Evolutionary conservation across 2,888 invertebrate genomes (phyloP).

Genomic region (Ophion ellenae): DNA sequence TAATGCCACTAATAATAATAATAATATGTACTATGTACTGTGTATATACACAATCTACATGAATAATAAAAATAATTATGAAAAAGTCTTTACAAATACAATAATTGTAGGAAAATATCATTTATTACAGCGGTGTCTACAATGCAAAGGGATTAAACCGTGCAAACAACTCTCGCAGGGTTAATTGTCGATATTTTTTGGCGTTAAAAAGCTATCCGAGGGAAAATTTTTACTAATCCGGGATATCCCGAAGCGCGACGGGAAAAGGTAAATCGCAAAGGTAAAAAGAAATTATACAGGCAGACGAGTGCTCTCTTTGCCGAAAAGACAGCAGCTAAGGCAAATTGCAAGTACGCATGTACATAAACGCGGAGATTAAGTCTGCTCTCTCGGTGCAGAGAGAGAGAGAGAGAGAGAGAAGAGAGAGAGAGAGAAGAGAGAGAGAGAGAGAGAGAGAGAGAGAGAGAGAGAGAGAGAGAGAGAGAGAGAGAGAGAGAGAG

Average conservation of each 20-base stretch:
- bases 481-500: neutral
- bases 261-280: constrained; percentile 10
- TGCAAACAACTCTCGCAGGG: constrained; percentile 29
- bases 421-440: constrained; percentile 4
- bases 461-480: neutral
- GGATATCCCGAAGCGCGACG: neutral
- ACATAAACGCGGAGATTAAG: constrained; percentile 57
- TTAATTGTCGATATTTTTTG: constrained; percentile 48
- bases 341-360: constrained; percentile 5
- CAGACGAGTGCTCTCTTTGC: constrained; percentile 11
- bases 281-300: neutral
- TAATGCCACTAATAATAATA: constrained; percentile 13
- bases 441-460: neutral
- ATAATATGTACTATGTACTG: neutral
- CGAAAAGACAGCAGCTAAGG: constrained; percentile 21
- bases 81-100: constrained; percentile 16
- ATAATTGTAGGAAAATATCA: constrained; percentile 14
- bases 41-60: no score
- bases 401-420: neutral
- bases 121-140: constrained; percentile 30
- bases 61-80: neutral
- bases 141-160: constrained; percentile 50
- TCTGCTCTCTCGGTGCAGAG: constrained; percentile 19
- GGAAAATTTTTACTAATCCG: constrained; percentile 53
- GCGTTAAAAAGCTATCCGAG: constrained; percentile 58